A percentile compares a stretch with the other conserved stretches of the same genome.
Conservation (phyloP, 2,888 invertebrate genomes). For the Dinocampus coccinellae region DNA sequence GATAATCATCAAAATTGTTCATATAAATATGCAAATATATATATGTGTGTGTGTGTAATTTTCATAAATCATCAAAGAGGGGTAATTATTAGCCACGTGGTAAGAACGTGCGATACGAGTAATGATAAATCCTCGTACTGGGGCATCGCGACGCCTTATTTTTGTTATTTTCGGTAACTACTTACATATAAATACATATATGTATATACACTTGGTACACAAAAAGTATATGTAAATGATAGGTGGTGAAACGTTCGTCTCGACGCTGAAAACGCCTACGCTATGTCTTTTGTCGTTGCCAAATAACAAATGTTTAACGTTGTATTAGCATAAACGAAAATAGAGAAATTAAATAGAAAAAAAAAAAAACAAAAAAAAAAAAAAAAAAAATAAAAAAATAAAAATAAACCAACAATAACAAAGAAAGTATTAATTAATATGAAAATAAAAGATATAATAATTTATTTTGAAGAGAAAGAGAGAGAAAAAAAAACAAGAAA, state of each 20-base stretch:
- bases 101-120: not conserved
- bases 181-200: not conserved
- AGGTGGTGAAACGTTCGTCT: too few relatives aligned
- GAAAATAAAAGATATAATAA: too few relatives aligned
- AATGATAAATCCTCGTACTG: not conserved
- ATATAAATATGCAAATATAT: not conserved
- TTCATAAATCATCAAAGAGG: not conserved
- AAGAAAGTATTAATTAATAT: too few relatives aligned
- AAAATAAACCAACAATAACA: too few relatives aligned
- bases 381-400: too few relatives aligned
- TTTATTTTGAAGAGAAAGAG: too few relatives aligned
- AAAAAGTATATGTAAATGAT: conserved; percentile 6
- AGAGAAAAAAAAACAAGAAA: not conserved
- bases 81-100: conserved; percentile 17
- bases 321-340: not conserved
- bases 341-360: not conserved
- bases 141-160: not conserved
- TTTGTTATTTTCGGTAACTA: conserved; percentile 2
- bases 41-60: too few relatives aligned
- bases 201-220: not conserved
- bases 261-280: conserved; percentile 1
- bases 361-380: too few relatives aligned
- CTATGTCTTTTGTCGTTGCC: not conserved
- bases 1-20: not conserved
- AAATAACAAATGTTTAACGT: not conserved